Percentiles rank a stretch among this genome's conserved stretches.
These are phyloP conservation scores for Drosophila pachea DNA, from an alignment of 1,140 invertebrate genomes.

Conservation along the genomic window DNA sequence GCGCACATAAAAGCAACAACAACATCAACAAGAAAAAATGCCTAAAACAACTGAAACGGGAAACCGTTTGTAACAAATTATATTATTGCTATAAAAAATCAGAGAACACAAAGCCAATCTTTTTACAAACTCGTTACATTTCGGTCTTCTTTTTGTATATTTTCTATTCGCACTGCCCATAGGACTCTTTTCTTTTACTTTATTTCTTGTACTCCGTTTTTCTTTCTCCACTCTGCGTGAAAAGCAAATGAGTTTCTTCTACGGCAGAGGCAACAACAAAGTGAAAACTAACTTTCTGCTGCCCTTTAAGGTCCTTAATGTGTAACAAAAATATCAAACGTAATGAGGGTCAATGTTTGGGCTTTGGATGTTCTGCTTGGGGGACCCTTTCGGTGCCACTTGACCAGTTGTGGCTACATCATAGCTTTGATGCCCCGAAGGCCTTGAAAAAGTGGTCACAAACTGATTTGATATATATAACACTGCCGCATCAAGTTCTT, in stretches of 20 bases:
- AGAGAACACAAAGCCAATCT: constrained; percentile 37
- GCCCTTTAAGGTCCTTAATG: constrained; percentile 34
- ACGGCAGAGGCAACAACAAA: constrained; percentile 34
- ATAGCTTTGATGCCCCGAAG: constrained; percentile 25
- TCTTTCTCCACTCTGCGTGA: constrained; percentile 39
- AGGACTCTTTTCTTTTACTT: constrained; percentile 57
- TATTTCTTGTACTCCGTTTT: constrained; percentile 43
- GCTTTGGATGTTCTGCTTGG: constrained; percentile 33
- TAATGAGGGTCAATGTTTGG: constrained; percentile 73
- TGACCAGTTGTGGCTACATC: constrained; percentile 34
- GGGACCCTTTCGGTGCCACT: constrained; percentile 30
- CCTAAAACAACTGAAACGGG: constrained; percentile 21
- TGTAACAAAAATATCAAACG: constrained; percentile 68
- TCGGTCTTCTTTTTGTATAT: constrained; percentile 11
- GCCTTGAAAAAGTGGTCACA: constrained; percentile 39
- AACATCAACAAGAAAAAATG: constrained; percentile 6
- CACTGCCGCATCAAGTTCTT: constrained; percentile 31
- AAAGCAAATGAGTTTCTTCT: constrained; percentile 61
- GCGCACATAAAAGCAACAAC: constrained; percentile 12
- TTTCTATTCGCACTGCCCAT: constrained; percentile 35
- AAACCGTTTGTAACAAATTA: constrained; percentile 62
- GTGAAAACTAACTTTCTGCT: constrained; percentile 64
- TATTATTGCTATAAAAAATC: constrained; percentile 54
- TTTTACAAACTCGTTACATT: constrained; percentile 37
- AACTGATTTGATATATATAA: constrained; percentile 47